Percentiles rank a stretch among this genome's conserved stretches.
Evolutionary conservation across 2,888 invertebrate genomes (phyloP).

Genomic region (Agrilus cyanescens): DNA sequence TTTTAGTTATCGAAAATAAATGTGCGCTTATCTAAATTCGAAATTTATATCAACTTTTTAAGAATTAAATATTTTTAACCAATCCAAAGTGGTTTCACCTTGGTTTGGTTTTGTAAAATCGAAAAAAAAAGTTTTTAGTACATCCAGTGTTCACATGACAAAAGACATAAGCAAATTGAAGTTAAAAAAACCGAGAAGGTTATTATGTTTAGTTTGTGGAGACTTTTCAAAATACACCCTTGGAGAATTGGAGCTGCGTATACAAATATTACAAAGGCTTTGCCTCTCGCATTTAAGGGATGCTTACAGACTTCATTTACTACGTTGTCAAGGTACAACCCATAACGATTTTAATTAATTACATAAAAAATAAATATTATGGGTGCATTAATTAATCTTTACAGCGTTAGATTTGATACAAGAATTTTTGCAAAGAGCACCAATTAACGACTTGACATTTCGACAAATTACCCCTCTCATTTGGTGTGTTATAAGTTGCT

Average conservation of each 20-base stretch:
- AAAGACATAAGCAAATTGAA: no score
- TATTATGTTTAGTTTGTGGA: not conserved
- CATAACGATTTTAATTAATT: no score
- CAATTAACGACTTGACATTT: conserved; percentile 8
- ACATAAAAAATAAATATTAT: no score
- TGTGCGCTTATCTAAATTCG: no score
- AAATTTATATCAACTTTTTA: no score
- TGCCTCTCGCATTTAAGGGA: conserved; percentile 22
- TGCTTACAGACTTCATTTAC: conserved; percentile 21
- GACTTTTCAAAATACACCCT: conserved; percentile 4
- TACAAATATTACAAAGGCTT: conserved; percentile 13
- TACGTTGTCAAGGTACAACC: conserved; percentile 20
- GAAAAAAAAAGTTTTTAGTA: no score
- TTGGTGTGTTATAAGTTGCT: conserved; percentile 28
- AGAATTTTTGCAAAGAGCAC: conserved; percentile 8
- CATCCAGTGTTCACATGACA: no score
- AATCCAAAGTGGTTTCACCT: no score
- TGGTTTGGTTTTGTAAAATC: no score
- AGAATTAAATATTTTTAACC: no score
- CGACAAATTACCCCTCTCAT: conserved; percentile 20
- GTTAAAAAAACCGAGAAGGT: no score
- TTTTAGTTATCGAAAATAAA: no score
- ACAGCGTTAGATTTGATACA: conserved; percentile 13
- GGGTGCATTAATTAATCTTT: conserved; percentile 4
- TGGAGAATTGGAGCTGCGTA: conserved; percentile 8